These are phyloP conservation scores for Gavialis gangeticus DNA, from an alignment of 2,113 vertebrate genomes.

Conservation along the genomic window DNA sequence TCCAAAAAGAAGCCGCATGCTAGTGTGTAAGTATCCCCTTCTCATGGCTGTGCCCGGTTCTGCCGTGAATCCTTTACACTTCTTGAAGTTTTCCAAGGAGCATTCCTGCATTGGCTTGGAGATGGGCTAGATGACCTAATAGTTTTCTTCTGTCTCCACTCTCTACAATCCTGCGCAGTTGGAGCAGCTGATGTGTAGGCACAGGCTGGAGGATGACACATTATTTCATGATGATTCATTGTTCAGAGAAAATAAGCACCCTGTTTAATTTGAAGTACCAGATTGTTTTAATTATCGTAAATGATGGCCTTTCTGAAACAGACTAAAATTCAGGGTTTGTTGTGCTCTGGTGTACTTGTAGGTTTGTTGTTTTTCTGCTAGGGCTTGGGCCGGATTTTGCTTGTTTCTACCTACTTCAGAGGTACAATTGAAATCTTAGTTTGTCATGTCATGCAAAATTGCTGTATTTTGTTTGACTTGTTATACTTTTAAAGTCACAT, in stretches of 20 bases:
- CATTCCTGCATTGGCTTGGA: background rate
- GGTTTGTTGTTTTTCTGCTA: background rate
- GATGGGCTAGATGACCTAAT: background rate
- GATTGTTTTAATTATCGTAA: constrained; percentile 67
- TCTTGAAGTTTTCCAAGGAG: background rate
- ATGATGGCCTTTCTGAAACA: constrained; percentile 19
- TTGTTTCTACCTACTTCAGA: background rate
- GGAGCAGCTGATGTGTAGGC: constrained; percentile 72
- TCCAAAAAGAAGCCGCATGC: constrained; percentile 99
- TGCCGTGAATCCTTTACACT: background rate
- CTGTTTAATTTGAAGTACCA: constrained; percentile 42
- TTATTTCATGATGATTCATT: constrained; percentile 58
- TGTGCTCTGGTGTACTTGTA: background rate
- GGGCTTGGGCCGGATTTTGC: background rate
- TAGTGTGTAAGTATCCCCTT: constrained; percentile 90
- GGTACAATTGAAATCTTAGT: background rate
- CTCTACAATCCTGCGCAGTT: constrained; percentile 49
- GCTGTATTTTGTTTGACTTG: background rate
- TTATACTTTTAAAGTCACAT: constrained; percentile 8
- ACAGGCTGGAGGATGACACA: constrained; percentile 65
- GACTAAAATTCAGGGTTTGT: constrained; percentile 1
- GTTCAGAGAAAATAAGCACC: constrained; percentile 34
- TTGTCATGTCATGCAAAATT: background rate
- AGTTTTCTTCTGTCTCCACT: constrained; percentile 7
- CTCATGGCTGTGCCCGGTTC: too few relatives aligned